phyloP scores from a whole-genome alignment of 1,140 invertebrate genomes.

The Druon quercuslanigerum region DNA sequence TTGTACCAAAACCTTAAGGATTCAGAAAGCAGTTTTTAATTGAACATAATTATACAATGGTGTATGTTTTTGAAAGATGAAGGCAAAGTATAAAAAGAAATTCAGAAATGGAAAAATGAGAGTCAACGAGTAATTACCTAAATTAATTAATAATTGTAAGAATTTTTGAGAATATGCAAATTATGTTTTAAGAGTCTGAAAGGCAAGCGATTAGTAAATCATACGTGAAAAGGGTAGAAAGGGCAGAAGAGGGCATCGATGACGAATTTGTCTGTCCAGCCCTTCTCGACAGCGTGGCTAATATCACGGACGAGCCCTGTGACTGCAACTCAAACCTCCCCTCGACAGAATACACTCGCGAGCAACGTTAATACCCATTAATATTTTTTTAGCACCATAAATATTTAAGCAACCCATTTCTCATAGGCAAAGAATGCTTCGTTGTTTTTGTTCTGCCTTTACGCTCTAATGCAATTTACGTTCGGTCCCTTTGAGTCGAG shows the following conservation, averaged over 20 bases:
- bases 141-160: too few relatives aligned
- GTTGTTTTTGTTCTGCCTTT: slow-evolving; percentile 37
- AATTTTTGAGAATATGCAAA: slow-evolving; percentile 1
- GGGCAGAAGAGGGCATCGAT: slow-evolving; percentile 9
- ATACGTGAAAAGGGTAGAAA: slow-evolving; percentile 4
- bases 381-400: slow-evolving; percentile 64
- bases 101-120: too few relatives aligned
- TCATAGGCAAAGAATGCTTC: slow-evolving; percentile 52
- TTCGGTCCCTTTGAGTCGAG: slow-evolving; percentile 37
- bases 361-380: slow-evolving; percentile 61
- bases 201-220: slow-evolving; percentile 6
- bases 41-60: too few relatives aligned
- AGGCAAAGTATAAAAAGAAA: too few relatives aligned
- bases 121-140: too few relatives aligned
- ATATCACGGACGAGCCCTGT: slow-evolving; percentile 57
- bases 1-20: too few relatives aligned
- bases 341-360: slow-evolving; percentile 50
- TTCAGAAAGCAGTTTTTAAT: too few relatives aligned
- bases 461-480: slow-evolving; percentile 54
- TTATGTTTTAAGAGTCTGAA: not conserved
- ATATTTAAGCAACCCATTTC: slow-evolving; percentile 63
- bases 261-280: slow-evolving; percentile 38
- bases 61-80: too few relatives aligned
- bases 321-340: slow-evolving; percentile 40
- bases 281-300: slow-evolving; percentile 52